Conservation (phyloP, 2,113 vertebrate genomes). For the Sterrhoptilus dennistouni region DNA sequence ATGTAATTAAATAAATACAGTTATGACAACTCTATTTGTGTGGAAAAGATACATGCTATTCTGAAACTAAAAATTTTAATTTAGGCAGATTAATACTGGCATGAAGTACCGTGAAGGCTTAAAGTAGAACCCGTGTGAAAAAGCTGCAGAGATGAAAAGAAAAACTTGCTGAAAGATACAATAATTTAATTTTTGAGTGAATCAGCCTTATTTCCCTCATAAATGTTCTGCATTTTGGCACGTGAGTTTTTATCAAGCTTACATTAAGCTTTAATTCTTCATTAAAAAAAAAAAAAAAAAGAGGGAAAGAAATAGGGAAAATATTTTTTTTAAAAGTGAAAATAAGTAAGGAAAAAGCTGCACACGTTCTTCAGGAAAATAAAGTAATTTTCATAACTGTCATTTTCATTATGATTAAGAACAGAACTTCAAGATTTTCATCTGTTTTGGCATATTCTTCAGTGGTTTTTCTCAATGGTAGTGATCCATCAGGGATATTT, state of each 20-base stretch:
- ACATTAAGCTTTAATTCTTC: background rate
- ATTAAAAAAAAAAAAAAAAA: too few species aligned
- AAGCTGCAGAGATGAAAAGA: background rate
- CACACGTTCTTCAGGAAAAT: background rate
- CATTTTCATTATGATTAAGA: background rate
- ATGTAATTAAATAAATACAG: background rate
- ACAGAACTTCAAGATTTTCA: background rate
- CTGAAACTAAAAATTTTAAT: background rate
- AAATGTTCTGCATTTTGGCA: background rate
- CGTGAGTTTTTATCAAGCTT: background rate
- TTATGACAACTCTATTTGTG: background rate
- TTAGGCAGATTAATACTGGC: background rate
- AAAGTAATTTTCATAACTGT: background rate
- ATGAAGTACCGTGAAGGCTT: background rate
- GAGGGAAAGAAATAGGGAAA: accelerated
- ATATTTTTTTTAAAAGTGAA: too few species aligned
- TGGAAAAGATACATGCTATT: background rate
- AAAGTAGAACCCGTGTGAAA: background rate
- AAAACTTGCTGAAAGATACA: background rate
- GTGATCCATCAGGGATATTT: background rate
- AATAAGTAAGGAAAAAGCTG: background rate
- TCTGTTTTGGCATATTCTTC: background rate
- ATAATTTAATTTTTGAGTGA: background rate
- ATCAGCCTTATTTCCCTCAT: background rate
- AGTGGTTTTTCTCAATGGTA: background rate